Percentiles rank a stretch among this genome's conserved stretches.
These are phyloP conservation scores for Psittacula cyanocephala DNA, from an alignment of 2,113 vertebrate species.

Conservation along the genomic window DNA sequence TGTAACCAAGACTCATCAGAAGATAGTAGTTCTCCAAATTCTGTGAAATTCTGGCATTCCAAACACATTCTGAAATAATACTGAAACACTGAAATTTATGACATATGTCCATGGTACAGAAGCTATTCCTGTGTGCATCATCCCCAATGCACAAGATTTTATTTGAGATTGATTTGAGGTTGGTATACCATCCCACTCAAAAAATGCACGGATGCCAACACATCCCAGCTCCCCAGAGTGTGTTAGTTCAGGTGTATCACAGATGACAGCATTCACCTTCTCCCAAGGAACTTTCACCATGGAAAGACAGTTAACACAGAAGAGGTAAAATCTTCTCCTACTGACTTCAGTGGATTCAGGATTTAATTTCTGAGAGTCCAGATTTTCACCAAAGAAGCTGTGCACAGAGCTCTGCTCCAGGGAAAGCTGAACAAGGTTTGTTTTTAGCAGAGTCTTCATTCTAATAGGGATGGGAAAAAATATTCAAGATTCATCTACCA, in stretches of 20 bases:
- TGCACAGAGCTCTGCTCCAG: neutral
- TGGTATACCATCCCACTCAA: neutral
- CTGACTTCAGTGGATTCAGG: neutral
- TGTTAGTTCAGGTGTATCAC: neutral
- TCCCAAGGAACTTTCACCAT: neutral
- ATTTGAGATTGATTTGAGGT: neutral
- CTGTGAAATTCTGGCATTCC: neutral
- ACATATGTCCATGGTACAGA: neutral
- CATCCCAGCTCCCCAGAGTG: neutral
- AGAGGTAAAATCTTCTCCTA: neutral
- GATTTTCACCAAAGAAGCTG: neutral
- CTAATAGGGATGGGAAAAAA: neutral
- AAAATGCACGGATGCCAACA: neutral
- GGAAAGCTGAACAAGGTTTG: neutral
- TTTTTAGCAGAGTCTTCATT: neutral
- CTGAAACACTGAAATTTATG: neutral
- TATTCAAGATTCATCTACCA: neutral
- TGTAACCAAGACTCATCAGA: neutral
- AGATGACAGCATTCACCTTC: neutral
- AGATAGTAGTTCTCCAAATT: neutral
- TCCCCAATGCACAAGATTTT: neutral
- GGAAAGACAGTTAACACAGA: neutral
- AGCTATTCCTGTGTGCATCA: conserved; percentile 10
- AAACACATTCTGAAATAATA: neutral
- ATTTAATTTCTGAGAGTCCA: neutral